A percentile compares a stretch with the other conserved stretches of the same genome.
These are phyloP conservation scores for Saturnia japonica DNA, from an alignment of 2,888 invertebrate species.

Conservation along the genomic window DNA sequence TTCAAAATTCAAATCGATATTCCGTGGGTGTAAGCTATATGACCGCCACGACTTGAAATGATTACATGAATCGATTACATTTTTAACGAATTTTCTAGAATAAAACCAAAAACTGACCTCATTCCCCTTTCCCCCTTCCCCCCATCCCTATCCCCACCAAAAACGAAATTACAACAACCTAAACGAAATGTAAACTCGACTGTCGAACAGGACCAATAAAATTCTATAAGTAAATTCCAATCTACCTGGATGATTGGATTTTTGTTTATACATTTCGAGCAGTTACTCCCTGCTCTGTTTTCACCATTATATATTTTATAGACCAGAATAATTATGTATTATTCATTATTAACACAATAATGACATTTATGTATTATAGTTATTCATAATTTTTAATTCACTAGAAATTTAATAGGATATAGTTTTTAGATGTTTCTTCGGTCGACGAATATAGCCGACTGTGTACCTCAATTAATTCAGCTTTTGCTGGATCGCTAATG, in stretches of 20 bases:
- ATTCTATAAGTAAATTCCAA: background rate
- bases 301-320: background rate
- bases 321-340: conserved; percentile 4
- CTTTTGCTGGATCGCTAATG: background rate
- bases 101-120: too few relatives aligned
- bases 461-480: background rate
- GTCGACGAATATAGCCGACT: background rate
- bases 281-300: background rate
- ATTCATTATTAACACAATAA: conserved; percentile 4
- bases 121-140: too few relatives aligned
- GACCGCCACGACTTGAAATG: background rate
- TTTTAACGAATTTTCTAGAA: too few relatives aligned
- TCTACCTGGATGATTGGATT: background rate
- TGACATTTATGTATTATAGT: background rate
- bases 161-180: background rate
- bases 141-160: too few relatives aligned
- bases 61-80: background rate
- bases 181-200: background rate
- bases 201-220: background rate
- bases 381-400: background rate
- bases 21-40: background rate
- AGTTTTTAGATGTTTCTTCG: background rate
- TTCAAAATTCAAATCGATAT: background rate
- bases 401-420: conserved; percentile 8
- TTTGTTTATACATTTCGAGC: background rate